Evolutionary conservation across 1,140 invertebrate genomes (phyloP).

Genomic region (Belonocnema kinseyi): DNA sequence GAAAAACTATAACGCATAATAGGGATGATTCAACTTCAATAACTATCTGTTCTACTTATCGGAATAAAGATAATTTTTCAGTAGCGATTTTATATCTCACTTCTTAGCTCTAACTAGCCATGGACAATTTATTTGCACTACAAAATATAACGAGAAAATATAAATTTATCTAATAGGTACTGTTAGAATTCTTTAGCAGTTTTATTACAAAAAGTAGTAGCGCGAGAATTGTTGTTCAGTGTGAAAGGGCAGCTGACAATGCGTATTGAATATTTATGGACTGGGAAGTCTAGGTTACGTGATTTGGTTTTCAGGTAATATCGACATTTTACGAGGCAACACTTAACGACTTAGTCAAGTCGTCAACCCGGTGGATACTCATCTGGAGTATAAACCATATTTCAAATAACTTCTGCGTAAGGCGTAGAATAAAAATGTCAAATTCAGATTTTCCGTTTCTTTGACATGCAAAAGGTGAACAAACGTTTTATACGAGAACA

Average conservation of each 20-base stretch:
- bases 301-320: constrained; percentile 55
- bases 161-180: neutral
- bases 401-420: constrained; percentile 54
- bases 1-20: too few species aligned
- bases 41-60: too few species aligned
- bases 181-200: neutral
- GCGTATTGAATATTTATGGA: constrained; percentile 23
- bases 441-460: constrained; percentile 45
- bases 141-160: neutral
- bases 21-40: too few species aligned
- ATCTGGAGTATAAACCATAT: constrained; percentile 48
- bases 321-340: constrained; percentile 46
- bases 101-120: too few species aligned
- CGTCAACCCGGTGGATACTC: constrained; percentile 52
- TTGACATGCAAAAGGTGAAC: constrained; percentile 34
- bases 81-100: too few species aligned
- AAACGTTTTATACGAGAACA: neutral
- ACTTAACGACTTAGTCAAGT: constrained; percentile 58
- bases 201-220: neutral
- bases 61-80: too few species aligned
- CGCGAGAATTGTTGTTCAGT: neutral
- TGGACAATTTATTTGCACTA: too few species aligned
- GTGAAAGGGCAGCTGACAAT: neutral
- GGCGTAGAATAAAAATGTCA: constrained; percentile 63
- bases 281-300: constrained; percentile 10